Evolutionary conservation across 2,888 invertebrate species (phyloP), one percentile per base, ranked within the genome.

Genomic region (Drosophila picticornis): DNA sequence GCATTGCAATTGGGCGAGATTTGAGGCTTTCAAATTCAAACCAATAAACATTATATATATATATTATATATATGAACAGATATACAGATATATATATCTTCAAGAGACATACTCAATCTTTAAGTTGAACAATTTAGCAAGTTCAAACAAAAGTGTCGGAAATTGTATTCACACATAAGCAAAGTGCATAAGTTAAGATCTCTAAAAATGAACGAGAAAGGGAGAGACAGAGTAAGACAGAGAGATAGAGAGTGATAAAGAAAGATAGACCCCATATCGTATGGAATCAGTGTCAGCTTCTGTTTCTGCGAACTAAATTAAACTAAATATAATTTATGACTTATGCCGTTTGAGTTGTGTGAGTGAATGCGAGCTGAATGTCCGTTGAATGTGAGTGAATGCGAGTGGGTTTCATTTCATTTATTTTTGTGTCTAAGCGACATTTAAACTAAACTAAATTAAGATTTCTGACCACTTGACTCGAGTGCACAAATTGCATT

Each of bases 251-350:
- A 4, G 22, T 0, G 13, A 46, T 11, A 13, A 7, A 4, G 4
- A 36, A 6, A 27, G 36, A 61, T 55, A 46, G 68, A 51, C 16
- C 51, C 46, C 52, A 62, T 52, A 43, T 56, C 52, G 34, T 63
- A 48, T 27, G 11, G 25, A 73, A 79, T 75, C 79, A 63, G 79
- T 82, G 79, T 72, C 77, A 75, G 55, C 63, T 51, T 62, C 40
- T 58, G 38, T 77, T 75, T 77, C 50, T 62, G 56, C 29, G 53
- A 76, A 64, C 66, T 74, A 75, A 90, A 83, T 79, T 77, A 74
- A 90, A 83, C 74, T 90, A 85, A 90, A 88, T 87, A 80, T 75
- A 87, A 87, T 87, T 90, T 88, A 88, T 80, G 90, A 81, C 68
- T 75, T 71, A 67, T 59, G 64, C 32, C 68, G 80, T 75, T 87